phyloP scores from a whole-genome alignment of 2,113 vertebrate species.

The Anolis carolinensis region DNA sequence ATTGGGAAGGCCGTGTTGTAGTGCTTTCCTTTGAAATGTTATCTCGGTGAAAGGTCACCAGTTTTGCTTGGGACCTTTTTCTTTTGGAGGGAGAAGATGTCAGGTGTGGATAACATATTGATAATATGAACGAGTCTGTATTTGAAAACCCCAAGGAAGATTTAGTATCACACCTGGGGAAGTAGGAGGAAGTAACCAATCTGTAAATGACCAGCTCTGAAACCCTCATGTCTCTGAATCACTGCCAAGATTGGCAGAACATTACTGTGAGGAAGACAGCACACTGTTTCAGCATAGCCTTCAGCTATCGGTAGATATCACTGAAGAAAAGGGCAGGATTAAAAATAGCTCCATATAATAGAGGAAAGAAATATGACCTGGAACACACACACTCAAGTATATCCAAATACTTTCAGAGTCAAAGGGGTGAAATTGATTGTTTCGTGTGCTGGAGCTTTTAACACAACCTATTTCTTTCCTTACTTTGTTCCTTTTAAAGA shows the following conservation, averaged over 20 bases:
- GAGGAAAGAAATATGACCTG: constrained; percentile 23
- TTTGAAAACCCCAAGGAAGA: constrained; percentile 57
- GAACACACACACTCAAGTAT: constrained; percentile 34
- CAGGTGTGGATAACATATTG: not conserved
- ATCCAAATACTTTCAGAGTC: constrained; percentile 31
- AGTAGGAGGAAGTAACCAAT: constrained; percentile 44
- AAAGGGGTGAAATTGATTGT: constrained; percentile 33
- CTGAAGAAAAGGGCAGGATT: constrained; percentile 64
- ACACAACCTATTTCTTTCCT: constrained; percentile 31
- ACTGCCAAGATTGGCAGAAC: constrained; percentile 68
- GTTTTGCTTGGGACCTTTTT: not conserved
- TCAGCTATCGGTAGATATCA: constrained; percentile 69
- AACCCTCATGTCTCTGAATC: constrained; percentile 73
- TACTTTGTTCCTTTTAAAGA: constrained; percentile 5
- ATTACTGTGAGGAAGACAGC: constrained; percentile 55
- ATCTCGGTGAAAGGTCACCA: not conserved
- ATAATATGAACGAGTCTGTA: constrained; percentile 37
- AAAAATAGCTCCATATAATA: constrained; percentile 66
- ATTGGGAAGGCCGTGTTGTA: not conserved
- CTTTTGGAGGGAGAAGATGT: too few species aligned
- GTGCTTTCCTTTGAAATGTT: not conserved
- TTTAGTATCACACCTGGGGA: constrained; percentile 61
- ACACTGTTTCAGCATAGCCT: constrained; percentile 68
- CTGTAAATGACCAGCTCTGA: constrained; percentile 68
- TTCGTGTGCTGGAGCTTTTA: constrained; percentile 29